Percentiles rank a stretch among this genome's conserved stretches.
Conservation (phyloP, 2,888 invertebrate species). For the Tetragonisca angustula region DNA sequence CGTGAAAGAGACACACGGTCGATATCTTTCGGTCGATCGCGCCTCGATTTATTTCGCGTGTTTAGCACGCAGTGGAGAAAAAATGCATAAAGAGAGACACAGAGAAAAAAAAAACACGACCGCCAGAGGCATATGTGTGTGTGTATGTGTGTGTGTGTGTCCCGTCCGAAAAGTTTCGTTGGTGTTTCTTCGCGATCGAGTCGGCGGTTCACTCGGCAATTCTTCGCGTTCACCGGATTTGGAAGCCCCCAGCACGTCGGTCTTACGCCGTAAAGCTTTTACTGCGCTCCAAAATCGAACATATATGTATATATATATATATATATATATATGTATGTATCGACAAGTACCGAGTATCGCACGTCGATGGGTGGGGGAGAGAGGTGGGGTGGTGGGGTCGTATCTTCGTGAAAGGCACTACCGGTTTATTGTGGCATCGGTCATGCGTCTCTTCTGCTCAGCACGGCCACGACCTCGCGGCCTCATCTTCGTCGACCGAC, state of each 20-base stretch:
- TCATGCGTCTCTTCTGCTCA: slow-evolving; percentile 57
- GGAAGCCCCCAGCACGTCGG: slow-evolving; percentile 29
- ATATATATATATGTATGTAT: neutral
- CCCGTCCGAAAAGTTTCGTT: slow-evolving; percentile 23
- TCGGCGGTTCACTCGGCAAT: slow-evolving; percentile 35
- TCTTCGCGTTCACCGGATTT: slow-evolving; percentile 31
- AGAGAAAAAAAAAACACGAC: slow-evolving; percentile 18
- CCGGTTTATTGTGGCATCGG: slow-evolving; percentile 75
- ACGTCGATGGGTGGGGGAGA: neutral
- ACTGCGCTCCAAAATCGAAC: slow-evolving; percentile 27
- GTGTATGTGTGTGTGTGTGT: no score
- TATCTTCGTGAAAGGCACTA: slow-evolving; percentile 77
- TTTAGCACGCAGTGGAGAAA: no score
- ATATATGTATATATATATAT: neutral
- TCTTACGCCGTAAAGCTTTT: slow-evolving; percentile 41
- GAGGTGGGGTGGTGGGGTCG: slow-evolving; percentile 20
- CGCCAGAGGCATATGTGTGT: slow-evolving; percentile 17
- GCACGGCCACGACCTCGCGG: slow-evolving; percentile 64
- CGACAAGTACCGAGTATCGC: slow-evolving; percentile 18
- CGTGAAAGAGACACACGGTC: neutral
- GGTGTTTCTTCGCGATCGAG: slow-evolving; percentile 24
- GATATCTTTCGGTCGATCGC: no score
- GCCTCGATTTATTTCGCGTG: no score
- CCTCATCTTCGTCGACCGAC: slow-evolving; percentile 66
- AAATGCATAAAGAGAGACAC: slow-evolving; percentile 8